Base-by-base conservation (phyloP, 2,797 vertebrate genomes). In the Petrocephalus sullivani region DNA sequence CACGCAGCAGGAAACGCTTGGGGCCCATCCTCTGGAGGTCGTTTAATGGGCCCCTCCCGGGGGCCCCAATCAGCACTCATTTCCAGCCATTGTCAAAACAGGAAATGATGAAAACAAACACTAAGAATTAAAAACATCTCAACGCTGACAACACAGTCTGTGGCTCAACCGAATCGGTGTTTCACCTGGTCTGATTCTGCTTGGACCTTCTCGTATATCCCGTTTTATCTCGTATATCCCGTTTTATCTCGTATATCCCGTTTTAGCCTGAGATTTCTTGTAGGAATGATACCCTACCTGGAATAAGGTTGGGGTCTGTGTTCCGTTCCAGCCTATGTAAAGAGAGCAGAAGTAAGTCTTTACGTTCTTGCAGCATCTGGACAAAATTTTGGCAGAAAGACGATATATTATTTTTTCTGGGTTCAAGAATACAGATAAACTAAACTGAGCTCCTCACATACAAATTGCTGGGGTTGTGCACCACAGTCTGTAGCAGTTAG, bases 391-490 rank as follows among this genome's bases (percentile, higher is more conserved):
- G 91, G 92, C 89, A 91, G 86, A 94, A 86, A 93, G 93, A 92
- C 92, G 91, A 90, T 90, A 93, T 93, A 93, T 94, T 95, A 94
- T 95, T 90, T 93, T 88, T 94, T 95, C 91, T 94, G 93, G 92
- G 92, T 91, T 94, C 93, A 93, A 95, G 95, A 94, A 94, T 94
- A 91, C 53, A 90, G 89, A 89, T 92, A 93, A 91, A 92, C 89
- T 92, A 93, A 93, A 93, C 88, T 89, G 56, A 89, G 87, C 91
- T 86, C 90, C 92, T 64, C 51, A 87, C 67, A 91, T 90, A 90
- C 90, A 89, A 92, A 83, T 84, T 92, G 92, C 90, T 90, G 90
- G 88, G 89, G 90, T 91, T 91, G 88, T 90, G 88, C 89, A 93
- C 92, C 89, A 87, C 91, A 88, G 89, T 88, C 41, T 75, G 14